These are phyloP conservation scores for Mesoclemmys tuberculata DNA, from an alignment of 2,113 vertebrate species.

Conservation along the genomic window DNA sequence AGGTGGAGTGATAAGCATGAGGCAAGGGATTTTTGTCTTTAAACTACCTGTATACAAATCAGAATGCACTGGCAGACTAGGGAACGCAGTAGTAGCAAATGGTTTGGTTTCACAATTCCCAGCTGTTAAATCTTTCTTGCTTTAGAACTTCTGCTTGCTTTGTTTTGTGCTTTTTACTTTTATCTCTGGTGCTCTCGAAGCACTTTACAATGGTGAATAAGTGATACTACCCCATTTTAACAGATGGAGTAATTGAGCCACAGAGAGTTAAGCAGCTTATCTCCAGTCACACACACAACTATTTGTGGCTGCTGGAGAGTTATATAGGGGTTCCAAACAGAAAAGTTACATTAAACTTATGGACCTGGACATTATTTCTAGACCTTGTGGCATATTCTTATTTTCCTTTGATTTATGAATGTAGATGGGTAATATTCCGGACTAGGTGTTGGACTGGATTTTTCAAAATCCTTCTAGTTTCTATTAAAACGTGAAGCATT, in stretches of 20 bases:
- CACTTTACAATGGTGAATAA: fast-evolving
- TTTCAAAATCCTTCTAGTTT: not conserved
- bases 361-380: not conserved
- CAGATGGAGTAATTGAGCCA: not conserved
- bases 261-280: fast-evolving
- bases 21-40: not conserved
- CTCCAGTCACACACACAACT: not conserved
- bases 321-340: not conserved
- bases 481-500: not conserved
- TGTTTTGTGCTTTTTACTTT: fast-evolving
- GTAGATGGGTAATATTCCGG: not conserved
- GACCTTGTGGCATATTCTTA: not conserved
- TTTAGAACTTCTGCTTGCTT: fast-evolving
- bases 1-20: not conserved
- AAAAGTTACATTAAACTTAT: not conserved
- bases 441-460: not conserved
- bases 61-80: fast-evolving
- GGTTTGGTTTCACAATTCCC: too few species aligned
- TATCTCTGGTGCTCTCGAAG: fast-evolving
- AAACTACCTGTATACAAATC: fast-evolving
- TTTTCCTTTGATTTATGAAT: not conserved
- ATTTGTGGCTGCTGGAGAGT: not conserved
- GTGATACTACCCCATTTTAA: fast-evolving
- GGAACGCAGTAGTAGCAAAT: fast-evolving
- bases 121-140: not conserved